phyloP scores from a whole-genome alignment of 2,797 vertebrate genomes.

The Chanos chanos region DNA sequence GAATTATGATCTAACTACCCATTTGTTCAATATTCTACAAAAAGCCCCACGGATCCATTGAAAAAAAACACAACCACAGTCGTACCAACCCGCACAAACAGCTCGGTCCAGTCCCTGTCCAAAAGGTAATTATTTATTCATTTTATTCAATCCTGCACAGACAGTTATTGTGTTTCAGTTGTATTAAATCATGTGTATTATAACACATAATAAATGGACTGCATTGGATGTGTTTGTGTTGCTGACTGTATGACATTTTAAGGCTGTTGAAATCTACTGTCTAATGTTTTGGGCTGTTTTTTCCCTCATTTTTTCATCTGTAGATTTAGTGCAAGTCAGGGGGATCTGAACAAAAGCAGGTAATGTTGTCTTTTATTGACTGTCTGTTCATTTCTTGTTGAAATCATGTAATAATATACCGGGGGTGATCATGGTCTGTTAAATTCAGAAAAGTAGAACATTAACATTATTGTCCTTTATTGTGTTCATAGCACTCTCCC shows the following conservation, averaged over 20 bases:
- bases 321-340: conserved; percentile 58
- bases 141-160: too few relatives aligned
- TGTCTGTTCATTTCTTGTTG: neutral
- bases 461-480: neutral
- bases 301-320: conserved; percentile 29
- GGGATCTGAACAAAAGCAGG: conserved; percentile 52
- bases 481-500: conserved; percentile 30
- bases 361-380: conserved; percentile 28
- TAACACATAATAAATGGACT: too few relatives aligned
- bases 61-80: conserved; percentile 33
- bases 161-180: neutral
- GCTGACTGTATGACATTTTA: too few relatives aligned
- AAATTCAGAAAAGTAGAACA: neutral
- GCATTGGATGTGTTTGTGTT: too few relatives aligned
- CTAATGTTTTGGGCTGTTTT: neutral
- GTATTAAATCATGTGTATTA: too few relatives aligned
- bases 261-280: neutral
- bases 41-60: conserved; percentile 37
- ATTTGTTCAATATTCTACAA: too few relatives aligned
- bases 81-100: conserved; percentile 2
- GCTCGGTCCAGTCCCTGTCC: conserved; percentile 56
- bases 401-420: neutral
- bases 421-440: too few relatives aligned
- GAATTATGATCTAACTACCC: too few relatives aligned
- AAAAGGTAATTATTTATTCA: conserved; percentile 63